Evolutionary conservation across 64 coral and sea anemone species (phyloP), one percentile per base, ranked within the genome.

Genomic region (Porites lutea): DNA sequence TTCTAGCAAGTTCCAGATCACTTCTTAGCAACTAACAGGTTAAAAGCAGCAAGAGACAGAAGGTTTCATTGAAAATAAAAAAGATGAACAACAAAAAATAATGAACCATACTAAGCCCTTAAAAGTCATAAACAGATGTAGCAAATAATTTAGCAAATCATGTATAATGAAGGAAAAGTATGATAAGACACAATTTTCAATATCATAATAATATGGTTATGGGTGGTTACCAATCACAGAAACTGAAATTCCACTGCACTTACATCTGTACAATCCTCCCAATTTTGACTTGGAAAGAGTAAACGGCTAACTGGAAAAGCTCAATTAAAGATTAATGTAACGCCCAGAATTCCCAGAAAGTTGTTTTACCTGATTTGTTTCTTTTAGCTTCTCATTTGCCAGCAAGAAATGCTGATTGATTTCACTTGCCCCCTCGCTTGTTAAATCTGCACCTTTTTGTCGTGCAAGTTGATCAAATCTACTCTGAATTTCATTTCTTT

Each of bases 1-100:
- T 52, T 87, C 89, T 89, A 16, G 81, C 57, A 73, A 90, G 57
- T 20, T 83, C 82, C 57, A 96, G 74, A 63, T 93, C 87, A 48
- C 88, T 93, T 74, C 72, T 67, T 77, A 96, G 14, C 64, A 87
- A 59, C 95, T 93, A 64, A 63, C 46, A 84, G 69, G 61, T 84
- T 84, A 68, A 84, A 84, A 1, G 81, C 18, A 47, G 60, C 67
- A 68, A 57, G 15, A 61, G 7, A 57, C 54, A 57, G 7, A 57
- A 57, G 54, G 7, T 57, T 57, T 13, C 27, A 48, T 74, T 53
- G 5, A 19, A 22, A 79, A 82, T 86, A 13, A 96, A 27, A 70
- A 23, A 61, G n/a, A 79, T 65, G 8, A 81, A 12, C 20, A 21
- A 81, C 27, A 11, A 22, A 60, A 48, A 49, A 49, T 18, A 46